phyloP scores from a whole-genome alignment of 2,888 invertebrate species.

The Odontothrips loti region DNA sequence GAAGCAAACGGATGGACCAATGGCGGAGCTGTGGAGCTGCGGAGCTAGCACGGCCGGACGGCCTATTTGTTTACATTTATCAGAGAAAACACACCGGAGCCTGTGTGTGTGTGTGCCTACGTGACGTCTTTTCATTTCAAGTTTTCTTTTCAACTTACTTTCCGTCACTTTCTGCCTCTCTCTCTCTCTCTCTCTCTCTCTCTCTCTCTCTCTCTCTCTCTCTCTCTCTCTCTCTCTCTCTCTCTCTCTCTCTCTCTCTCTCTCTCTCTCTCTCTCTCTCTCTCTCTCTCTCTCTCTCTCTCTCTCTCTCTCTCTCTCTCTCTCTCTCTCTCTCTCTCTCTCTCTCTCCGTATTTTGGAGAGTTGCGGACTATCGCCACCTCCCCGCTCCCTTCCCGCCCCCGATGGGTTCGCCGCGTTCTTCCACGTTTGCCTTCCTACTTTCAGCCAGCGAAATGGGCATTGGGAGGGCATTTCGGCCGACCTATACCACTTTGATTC shows the following conservation, averaged over 20 bases:
- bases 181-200: conserved; percentile 31
- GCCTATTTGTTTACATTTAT: background rate
- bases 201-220: conserved; percentile 7
- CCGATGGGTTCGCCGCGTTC: no score
- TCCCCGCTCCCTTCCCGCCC: background rate
- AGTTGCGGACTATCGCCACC: background rate
- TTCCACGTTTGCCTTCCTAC: no score
- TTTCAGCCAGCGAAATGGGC: no score
- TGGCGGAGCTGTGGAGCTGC: no score
- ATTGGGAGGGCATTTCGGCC: no score
- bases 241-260: conserved; percentile 29
- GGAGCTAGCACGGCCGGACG: background rate
- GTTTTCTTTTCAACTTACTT: background rate
- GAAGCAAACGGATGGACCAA: no score
- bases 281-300: conserved; percentile 31
- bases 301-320: conserved; percentile 29
- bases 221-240: conserved; percentile 32
- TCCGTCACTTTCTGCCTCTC: conserved; percentile 31
- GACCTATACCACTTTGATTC: no score
- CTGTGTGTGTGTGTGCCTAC: background rate
- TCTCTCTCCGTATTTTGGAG: conserved; percentile 20
- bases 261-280: conserved; percentile 17
- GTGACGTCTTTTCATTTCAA: background rate
- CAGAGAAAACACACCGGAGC: background rate
- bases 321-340: conserved; percentile 29